These are phyloP conservation scores for Phortica magna DNA, from an alignment of 2,888 invertebrate species.

Conservation along the genomic window DNA sequence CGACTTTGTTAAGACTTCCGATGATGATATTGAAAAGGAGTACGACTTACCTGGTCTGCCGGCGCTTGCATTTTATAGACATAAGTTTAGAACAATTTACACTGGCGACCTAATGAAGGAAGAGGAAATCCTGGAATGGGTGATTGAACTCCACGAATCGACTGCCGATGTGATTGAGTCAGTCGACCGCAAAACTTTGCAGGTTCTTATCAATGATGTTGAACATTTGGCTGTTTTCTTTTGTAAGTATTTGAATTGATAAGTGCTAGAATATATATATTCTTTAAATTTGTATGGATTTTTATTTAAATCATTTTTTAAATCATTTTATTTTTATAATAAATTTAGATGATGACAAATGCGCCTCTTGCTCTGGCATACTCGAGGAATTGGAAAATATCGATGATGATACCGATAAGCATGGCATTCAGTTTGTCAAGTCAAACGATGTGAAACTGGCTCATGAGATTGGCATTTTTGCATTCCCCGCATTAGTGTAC, in stretches of 20 bases:
- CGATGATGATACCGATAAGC: slow-evolving; percentile 94
- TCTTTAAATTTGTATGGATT: background rate
- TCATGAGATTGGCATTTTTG: slow-evolving; percentile 93
- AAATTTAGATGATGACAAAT: slow-evolving; percentile 87
- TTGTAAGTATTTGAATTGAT: slow-evolving; percentile 81
- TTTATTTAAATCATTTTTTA: background rate
- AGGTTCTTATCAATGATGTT: slow-evolving; percentile 92
- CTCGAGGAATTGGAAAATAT: slow-evolving; percentile 94
- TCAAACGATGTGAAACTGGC: slow-evolving; percentile 93
- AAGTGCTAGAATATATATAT: background rate
- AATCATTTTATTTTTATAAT: background rate
- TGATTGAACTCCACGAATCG: slow-evolving; percentile 89
- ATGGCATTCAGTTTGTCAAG: slow-evolving; percentile 95
- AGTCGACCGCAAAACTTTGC: slow-evolving; percentile 93
- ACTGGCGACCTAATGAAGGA: slow-evolving; percentile 93
- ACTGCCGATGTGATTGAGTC: slow-evolving; percentile 93
- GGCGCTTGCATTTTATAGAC: slow-evolving; percentile 90
- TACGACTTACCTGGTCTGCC: slow-evolving; percentile 91
- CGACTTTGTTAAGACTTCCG: slow-evolving; percentile 94
- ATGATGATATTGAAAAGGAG: slow-evolving; percentile 91
- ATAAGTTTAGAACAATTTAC: slow-evolving; percentile 93
- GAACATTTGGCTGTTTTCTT: slow-evolving; percentile 95
- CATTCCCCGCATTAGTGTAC: slow-evolving; percentile 94
- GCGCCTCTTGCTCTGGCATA: slow-evolving; percentile 90
- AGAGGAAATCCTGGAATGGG: slow-evolving; percentile 93